These are phyloP conservation scores for Drosophila micromelanica DNA, from an alignment of 1,140 invertebrate genomes.

Conservation along the genomic window DNA sequence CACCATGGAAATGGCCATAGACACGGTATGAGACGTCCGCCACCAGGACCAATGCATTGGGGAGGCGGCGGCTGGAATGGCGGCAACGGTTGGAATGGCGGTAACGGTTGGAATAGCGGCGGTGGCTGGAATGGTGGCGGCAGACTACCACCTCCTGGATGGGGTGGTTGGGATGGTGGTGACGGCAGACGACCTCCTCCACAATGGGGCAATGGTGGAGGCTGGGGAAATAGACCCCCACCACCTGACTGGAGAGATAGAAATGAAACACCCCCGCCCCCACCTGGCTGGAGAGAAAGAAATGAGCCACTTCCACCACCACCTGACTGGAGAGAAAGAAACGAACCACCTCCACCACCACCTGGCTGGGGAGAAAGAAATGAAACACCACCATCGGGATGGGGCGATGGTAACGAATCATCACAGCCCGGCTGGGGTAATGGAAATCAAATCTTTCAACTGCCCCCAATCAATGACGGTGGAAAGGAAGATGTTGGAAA, in stretches of 20 bases:
- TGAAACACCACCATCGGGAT: constrained; percentile 9
- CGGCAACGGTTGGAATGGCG: constrained; percentile 8
- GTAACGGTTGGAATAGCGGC: constrained; percentile 25
- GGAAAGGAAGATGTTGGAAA: neutral
- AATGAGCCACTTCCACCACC: neutral
- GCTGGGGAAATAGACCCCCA: constrained; percentile 6
- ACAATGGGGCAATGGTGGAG: neutral
- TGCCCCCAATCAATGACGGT: neutral
- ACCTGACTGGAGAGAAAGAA: neutral
- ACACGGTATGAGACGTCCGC: constrained; percentile 7
- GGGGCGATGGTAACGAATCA: constrained; percentile 24
- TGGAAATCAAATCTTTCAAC: constrained; percentile 5
- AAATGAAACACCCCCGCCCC: neutral
- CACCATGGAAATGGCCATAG: constrained; percentile 10
- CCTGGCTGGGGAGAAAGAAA: neutral
- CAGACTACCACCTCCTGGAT: constrained; percentile 4
- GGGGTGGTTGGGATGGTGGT: constrained; percentile 21
- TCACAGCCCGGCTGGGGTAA: constrained; percentile 23
- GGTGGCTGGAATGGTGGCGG: neutral
- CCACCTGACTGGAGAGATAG: constrained; percentile 4
- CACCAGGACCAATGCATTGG: constrained; percentile 4
- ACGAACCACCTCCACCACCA: neutral
- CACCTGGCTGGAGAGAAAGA: neutral
- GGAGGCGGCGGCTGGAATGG: constrained; percentile 10
- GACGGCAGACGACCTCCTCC: constrained; percentile 18